Conservation (phyloP, 2,113 vertebrate genomes). For the Corvus hawaiiensis region DNA sequence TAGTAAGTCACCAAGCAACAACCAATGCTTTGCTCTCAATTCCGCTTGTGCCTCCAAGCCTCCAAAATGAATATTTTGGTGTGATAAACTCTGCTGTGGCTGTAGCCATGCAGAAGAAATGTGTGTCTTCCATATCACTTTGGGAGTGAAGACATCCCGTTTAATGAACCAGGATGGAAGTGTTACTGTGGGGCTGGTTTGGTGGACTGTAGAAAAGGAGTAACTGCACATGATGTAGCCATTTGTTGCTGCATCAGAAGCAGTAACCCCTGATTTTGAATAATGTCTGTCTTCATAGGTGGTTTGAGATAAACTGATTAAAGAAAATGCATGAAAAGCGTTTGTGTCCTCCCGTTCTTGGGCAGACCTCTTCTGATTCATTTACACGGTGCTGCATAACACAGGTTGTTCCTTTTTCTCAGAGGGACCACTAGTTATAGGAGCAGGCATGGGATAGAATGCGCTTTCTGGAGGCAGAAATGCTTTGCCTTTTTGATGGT, state of each 20-base stretch:
- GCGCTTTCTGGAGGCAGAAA: neutral
- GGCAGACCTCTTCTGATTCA: neutral
- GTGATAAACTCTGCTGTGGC: neutral
- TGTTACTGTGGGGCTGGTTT: neutral
- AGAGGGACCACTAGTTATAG: neutral
- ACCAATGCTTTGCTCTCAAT: neutral
- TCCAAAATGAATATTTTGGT: neutral
- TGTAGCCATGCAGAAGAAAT: neutral
- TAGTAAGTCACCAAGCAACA: neutral
- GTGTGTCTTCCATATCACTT: accelerated
- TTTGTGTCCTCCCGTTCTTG: neutral
- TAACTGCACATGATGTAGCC: accelerated
- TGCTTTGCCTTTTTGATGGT: neutral
- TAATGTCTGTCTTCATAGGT: neutral
- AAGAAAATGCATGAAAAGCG: neutral
- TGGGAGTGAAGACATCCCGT: accelerated
- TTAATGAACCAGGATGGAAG: neutral
- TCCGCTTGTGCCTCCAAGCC: neutral
- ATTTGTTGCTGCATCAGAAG: neutral
- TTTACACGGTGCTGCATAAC: neutral
- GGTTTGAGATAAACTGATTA: neutral
- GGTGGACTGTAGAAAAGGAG: neutral
- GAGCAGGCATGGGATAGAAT: neutral
- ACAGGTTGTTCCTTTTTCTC: neutral
- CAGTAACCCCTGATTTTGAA: neutral